Evolutionary conservation across 2,113 vertebrate species (phyloP), one percentile per base, ranked within the genome.

Genomic region (Chauna torquata): DNA sequence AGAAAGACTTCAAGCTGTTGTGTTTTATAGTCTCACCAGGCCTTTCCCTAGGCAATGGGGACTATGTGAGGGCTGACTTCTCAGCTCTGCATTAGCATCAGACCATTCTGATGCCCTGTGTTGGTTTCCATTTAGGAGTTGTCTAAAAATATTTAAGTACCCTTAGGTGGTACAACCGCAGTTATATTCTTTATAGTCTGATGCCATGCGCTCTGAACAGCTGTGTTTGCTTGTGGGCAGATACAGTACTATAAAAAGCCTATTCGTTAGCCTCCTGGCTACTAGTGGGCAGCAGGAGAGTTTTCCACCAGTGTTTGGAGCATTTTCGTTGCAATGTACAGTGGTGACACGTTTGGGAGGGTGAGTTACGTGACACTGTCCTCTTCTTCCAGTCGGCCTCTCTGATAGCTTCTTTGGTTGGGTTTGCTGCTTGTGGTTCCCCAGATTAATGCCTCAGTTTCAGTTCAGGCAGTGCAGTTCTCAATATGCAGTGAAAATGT

Each of bases 341-440:
- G 15, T 10, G 27, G 23, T 65, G 64, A 19, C 36, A 19, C 0
- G 0, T 77, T 0, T 3, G 12, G 11, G 27, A 79, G 9, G 11
- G 22, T 28, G 52, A 50, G 27, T 66, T 90, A 13, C 5, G 11
- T 47, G 70, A 59, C 3, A 3, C 13, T 36, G 3, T 58, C 55
- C 34, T 66, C 30, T 85, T 78, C 72, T 81, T 80, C 71, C n/a
- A 12, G 7, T 71, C 65, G 58, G 25, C 38, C 27, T 50, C 30
- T 71, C 75, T 58, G 45, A 38, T 3, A 71, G 36, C 50, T 91
- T 45, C 71, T 76, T 74, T 52, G 16, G 8, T 59, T 80, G 76
- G 36, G 22, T 82, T 85, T 88, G 61, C 57, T 72, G 1, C 72
- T 69, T 90, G 9, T 17, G 58, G 42, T 64, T 71, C 28, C 16